phyloP scores from a whole-genome alignment of 2,797 vertebrate genomes.

The Mormyrus hasselquistii region DNA sequence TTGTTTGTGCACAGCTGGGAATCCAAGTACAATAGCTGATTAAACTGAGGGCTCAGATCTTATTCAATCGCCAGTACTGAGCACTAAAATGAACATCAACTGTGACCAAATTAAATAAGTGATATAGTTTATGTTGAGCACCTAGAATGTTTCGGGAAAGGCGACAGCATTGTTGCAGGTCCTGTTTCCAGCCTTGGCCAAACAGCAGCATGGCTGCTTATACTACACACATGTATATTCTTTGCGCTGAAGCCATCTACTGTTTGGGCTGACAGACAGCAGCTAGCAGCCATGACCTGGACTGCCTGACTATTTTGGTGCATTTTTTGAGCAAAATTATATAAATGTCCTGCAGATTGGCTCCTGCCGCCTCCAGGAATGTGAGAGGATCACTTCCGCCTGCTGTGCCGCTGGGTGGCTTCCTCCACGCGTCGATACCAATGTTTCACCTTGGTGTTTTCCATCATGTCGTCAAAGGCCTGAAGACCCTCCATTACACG shows the following conservation, averaged over 20 bases:
- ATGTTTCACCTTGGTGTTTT: constrained; percentile 73
- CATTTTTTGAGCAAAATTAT: background rate
- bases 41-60: background rate
- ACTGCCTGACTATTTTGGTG: background rate
- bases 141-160: background rate
- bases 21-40: background rate
- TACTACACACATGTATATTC: background rate
- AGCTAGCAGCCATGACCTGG: background rate
- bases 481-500: constrained; percentile 90
- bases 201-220: background rate
- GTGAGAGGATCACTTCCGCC: constrained; percentile 35
- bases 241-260: background rate
- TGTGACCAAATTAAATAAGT: background rate
- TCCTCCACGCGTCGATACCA: constrained; percentile 84
- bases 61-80: background rate
- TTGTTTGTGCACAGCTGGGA: background rate
- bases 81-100: background rate
- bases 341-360: background rate
- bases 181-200: background rate
- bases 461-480: constrained; percentile 90
- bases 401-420: constrained; percentile 53
- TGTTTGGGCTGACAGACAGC: background rate
- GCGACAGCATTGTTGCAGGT: background rate
- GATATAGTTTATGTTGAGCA: background rate
- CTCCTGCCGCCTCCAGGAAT: background rate